A percentile compares a stretch with the other conserved stretches of the same genome.
phyloP scores from a whole-genome alignment of 2,797 vertebrate species.

The Eidolon dupreanum region DNA sequence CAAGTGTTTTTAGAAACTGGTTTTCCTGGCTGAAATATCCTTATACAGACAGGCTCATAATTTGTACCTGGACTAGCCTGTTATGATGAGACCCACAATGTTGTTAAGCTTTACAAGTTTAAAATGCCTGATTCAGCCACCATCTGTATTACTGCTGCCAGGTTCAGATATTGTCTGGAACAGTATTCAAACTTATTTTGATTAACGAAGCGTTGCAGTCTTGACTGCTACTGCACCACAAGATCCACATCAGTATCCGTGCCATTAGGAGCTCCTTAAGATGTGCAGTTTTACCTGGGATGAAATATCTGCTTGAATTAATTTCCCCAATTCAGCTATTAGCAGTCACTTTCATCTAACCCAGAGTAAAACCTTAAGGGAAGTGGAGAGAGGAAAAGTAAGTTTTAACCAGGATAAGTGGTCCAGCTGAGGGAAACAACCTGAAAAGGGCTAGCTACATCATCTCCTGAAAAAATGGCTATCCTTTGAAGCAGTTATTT shows the following conservation, averaged over 20 bases:
- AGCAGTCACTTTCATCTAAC: not conserved
- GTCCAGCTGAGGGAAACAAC: not conserved
- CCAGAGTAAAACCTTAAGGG: not conserved
- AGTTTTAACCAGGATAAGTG: not conserved
- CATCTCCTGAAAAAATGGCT: not conserved
- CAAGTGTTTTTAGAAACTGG: constrained; percentile 68
- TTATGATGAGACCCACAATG: not conserved
- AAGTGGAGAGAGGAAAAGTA: not conserved
- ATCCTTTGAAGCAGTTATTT: not conserved
- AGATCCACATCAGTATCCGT: not conserved
- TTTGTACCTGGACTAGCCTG: constrained; percentile 58
- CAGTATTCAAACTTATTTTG: not conserved
- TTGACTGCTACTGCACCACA: not conserved
- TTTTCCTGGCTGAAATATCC: constrained; percentile 58
- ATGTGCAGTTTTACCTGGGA: not conserved
- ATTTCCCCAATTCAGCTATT: not conserved
- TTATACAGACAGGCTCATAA: constrained; percentile 53
- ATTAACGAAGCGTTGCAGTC: not conserved
- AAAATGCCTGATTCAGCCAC: constrained; percentile 50
- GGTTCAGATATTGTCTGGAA: not conserved
- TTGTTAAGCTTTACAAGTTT: constrained; percentile 62
- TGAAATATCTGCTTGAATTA: not conserved
- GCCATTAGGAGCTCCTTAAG: not conserved
- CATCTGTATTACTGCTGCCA: not conserved
- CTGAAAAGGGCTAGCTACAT: not conserved